Evolutionary conservation across 2,888 invertebrate species (phyloP).

Genomic region (Cremastinae sp.): DNA sequence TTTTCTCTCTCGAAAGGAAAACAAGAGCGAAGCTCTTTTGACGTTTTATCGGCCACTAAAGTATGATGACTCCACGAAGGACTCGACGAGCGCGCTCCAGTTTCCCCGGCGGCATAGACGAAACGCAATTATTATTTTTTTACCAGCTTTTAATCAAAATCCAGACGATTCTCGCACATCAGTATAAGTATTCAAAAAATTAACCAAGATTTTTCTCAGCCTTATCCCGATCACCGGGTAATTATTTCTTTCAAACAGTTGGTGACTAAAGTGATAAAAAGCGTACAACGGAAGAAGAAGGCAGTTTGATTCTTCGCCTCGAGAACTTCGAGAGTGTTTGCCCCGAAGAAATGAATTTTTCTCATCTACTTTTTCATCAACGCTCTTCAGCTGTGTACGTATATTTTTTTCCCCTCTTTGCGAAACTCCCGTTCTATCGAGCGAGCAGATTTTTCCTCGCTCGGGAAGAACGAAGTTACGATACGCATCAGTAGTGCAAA

Average conservation of each 20-base stretch:
- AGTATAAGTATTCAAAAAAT: no score
- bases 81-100: slow-evolving; percentile 66
- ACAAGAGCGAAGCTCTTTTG: neutral
- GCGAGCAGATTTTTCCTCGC: slow-evolving; percentile 24
- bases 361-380: slow-evolving; percentile 37
- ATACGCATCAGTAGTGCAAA: slow-evolving; percentile 56
- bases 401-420: neutral
- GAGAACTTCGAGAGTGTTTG: slow-evolving; percentile 20
- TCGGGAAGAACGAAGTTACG: slow-evolving; percentile 25
- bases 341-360: slow-evolving; percentile 51
- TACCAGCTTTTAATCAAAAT: neutral
- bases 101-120: neutral
- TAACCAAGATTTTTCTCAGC: slow-evolving; percentile 1
- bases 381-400: slow-evolving; percentile 1
- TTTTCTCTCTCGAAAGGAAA: neutral
- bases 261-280: neutral
- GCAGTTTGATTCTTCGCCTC: neutral
- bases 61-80: slow-evolving; percentile 67
- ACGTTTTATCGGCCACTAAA: slow-evolving; percentile 54
- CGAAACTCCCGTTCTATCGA: neutral
- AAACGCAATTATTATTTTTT: neutral
- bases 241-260: slow-evolving; percentile 19
- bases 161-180: no score
- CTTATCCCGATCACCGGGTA: neutral
- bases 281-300: slow-evolving; percentile 5